A percentile compares a stretch with the other conserved stretches of the same genome.
Conservation (phyloP, 2,888 invertebrate genomes). For the Ectemnius cavifrons region DNA sequence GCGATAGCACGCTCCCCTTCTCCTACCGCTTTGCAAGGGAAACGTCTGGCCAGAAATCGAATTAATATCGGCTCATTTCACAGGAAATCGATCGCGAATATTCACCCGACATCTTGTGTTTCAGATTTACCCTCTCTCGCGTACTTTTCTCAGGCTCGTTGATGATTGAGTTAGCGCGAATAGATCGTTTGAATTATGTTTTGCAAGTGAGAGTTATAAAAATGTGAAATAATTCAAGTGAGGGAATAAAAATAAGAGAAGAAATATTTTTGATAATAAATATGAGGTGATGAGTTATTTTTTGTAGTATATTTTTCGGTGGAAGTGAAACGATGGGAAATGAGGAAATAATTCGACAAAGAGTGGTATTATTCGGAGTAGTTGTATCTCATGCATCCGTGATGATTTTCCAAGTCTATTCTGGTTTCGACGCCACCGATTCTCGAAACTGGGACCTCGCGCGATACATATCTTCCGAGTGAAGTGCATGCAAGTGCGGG, state of each 20-base stretch:
- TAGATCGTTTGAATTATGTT: neutral
- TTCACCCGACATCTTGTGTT: neutral
- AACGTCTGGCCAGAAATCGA: neutral
- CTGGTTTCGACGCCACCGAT: constrained; percentile 44
- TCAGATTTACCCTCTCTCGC: neutral
- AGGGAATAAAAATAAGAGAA: too few species aligned
- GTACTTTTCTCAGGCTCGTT: too few species aligned
- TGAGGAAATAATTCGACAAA: too few species aligned
- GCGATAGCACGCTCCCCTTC: neutral
- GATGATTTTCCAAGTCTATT: constrained; percentile 41
- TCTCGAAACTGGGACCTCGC: constrained; percentile 21
- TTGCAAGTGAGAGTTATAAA: too few species aligned
- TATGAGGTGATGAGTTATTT: too few species aligned
- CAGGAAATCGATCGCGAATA: neutral
- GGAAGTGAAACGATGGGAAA: too few species aligned
- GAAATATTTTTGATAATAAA: too few species aligned
- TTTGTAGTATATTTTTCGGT: too few species aligned
- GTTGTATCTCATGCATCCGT: neutral
- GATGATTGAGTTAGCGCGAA: too few species aligned
- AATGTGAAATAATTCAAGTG: too few species aligned
- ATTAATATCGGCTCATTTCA: constrained; percentile 7
- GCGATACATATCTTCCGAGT: constrained; percentile 20
- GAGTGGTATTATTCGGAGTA: too few species aligned
- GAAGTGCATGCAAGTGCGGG: constrained; percentile 6
- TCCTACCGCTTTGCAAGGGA: neutral